Evolutionary conservation across 2,888 invertebrate genomes (phyloP).

Genomic region (Pristionchus entomophagus): DNA sequence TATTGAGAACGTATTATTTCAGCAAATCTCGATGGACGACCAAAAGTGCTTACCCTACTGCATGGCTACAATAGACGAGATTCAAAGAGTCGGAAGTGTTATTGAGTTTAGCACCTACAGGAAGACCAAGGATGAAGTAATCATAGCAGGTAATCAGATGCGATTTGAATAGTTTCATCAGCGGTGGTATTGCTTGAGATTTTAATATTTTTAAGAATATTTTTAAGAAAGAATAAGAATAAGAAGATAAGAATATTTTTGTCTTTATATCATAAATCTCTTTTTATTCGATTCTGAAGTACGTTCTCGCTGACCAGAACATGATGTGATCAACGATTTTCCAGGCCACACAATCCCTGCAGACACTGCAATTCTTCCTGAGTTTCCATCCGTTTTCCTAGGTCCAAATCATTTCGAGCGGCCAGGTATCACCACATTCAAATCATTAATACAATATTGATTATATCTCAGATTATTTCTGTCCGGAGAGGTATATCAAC

Average conservation of each 20-base stretch:
- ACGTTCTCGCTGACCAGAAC: too few species aligned
- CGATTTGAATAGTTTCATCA: too few species aligned
- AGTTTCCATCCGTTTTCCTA: not conserved
- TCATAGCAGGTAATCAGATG: not conserved
- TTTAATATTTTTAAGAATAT: too few species aligned
- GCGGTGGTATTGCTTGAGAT: too few species aligned
- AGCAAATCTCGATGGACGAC: constrained; percentile 39
- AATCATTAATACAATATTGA: not conserved
- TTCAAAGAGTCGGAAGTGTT: constrained; percentile 1
- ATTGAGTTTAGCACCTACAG: not conserved
- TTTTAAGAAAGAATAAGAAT: too few species aligned
- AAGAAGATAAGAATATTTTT: too few species aligned
- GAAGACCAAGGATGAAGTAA: not conserved
- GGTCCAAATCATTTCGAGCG: not conserved
- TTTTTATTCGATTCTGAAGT: too few species aligned
- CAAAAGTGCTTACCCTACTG: constrained; percentile 13
- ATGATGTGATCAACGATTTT: too few species aligned
- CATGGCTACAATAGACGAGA: constrained; percentile 11
- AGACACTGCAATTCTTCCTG: not conserved
- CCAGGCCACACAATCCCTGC: not conserved
- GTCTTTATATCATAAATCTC: too few species aligned
- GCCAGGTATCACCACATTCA: not conserved
- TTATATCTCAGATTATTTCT: constrained; percentile 6
- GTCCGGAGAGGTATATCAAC: constrained; percentile 38
- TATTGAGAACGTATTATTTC: too few species aligned